A percentile compares a stretch with the other conserved stretches of the same genome.
Evolutionary conservation across 2,113 vertebrate genomes (phyloP).

Genomic region (Climacteris rufus): DNA sequence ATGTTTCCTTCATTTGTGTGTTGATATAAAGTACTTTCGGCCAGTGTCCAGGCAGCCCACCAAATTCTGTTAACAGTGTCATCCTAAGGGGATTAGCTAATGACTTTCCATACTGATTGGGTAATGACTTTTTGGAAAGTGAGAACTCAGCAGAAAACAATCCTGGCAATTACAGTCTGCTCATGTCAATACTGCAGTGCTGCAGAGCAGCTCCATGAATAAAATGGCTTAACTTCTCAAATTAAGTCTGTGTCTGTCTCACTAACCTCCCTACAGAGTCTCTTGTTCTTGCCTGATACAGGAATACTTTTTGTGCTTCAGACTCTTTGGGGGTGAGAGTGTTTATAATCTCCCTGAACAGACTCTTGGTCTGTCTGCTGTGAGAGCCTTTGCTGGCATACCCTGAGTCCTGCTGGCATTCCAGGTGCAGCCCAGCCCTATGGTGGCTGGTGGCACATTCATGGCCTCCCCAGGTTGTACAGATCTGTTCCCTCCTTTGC

Average conservation of each 20-base stretch:
- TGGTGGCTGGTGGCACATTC: background rate
- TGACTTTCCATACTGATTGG: conserved; percentile 55
- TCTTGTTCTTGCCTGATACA: background rate
- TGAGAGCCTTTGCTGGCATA: background rate
- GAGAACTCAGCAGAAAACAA: conserved; percentile 61
- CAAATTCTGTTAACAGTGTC: conserved; percentile 20
- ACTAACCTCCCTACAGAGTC: background rate
- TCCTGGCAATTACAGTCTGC: conserved; percentile 53
- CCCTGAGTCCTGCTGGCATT: background rate
- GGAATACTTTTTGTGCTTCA: background rate
- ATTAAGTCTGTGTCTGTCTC: conserved; percentile 14
- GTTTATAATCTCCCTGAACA: background rate
- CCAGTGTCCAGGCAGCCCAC: conserved; percentile 9
- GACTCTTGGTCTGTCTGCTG: background rate
- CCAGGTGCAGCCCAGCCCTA: background rate
- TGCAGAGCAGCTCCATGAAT: conserved; percentile 27
- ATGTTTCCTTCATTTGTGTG: background rate
- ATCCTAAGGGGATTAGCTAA: conserved; percentile 49
- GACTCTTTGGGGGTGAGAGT: background rate
- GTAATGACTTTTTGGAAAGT: conserved; percentile 53
- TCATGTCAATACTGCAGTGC: conserved; percentile 17
- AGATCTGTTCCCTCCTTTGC: background rate
- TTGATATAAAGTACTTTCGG: background rate
- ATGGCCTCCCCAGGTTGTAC: background rate
- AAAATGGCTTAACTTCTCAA: conserved; percentile 21